Evolutionary conservation across 2,888 invertebrate species (phyloP), one percentile per base, ranked within the genome.

Genomic region (Dicycla oo): DNA sequence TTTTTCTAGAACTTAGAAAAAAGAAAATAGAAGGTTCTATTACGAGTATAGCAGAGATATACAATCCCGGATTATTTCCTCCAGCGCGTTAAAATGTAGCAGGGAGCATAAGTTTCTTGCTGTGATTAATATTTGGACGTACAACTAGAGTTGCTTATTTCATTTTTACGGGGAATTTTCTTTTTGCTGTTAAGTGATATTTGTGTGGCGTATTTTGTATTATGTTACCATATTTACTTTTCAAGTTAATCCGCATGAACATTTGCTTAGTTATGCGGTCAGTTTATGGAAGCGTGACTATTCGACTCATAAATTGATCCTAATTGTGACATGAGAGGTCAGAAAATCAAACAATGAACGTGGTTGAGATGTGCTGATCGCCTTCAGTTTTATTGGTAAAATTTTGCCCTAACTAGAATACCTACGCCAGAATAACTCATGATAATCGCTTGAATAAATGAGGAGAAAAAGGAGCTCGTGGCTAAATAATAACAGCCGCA

Each of bases 11-110:
- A n/a, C n/a, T n/a, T n/a, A n/a, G n/a, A n/a, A n/a, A n/a, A n/a
- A n/a, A n/a, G n/a, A n/a, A n/a, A n/a, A n/a, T n/a, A n/a, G n/a
- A n/a, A n/a, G 5, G 34, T 6, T 34, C 34, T 34, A 34, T 80
- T 72, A 69, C 34, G 62, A 63, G 58, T 66, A 57, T 20, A 68
- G 64, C 81, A 66, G 23, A 69, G 77, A 77, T 73, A 68, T 80
- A 75, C 47, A 75, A 38, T 47, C 54, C 15, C 0, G 73, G 69
- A 69, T 73, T 54, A 66, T 57, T 57, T 56, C 69, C 73, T 18
- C 38, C 1, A 34, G 47, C 57, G 57, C 58, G 54, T 79, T 71
- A 73, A 82, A 69, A 77, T 82, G 58, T 53, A 76, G 57, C 20
- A 57, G 53, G 1, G 65, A 30, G 43, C 30, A 61, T 73, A 47